phyloP scores from a whole-genome alignment of 2,113 vertebrate genomes.

The Connochaetes taurinus region DNA sequence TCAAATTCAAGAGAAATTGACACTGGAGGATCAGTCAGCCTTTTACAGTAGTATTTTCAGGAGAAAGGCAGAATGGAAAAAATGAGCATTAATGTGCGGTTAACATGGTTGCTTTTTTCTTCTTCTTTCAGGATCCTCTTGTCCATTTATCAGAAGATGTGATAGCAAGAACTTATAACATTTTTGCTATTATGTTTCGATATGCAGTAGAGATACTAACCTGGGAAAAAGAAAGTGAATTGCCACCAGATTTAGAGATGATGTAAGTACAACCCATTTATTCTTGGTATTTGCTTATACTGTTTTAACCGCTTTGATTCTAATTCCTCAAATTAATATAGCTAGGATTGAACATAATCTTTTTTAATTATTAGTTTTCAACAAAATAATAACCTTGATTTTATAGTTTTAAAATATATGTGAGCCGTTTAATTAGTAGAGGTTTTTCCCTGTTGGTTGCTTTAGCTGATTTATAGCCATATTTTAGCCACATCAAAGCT shows the following conservation, averaged over 20 bases:
- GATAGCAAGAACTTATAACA: conserved; percentile 88
- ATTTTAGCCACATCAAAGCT: background rate
- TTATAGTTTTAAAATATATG: background rate
- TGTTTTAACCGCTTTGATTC: background rate
- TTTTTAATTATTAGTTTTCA: conserved; percentile 9
- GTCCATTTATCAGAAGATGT: conserved; percentile 90
- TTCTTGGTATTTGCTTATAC: background rate
- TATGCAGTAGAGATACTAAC: conserved; percentile 97
- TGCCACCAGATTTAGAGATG: conserved; percentile 89
- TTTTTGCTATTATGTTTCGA: conserved; percentile 92
- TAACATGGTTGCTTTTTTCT: background rate
- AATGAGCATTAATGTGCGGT: background rate
- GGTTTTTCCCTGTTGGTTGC: background rate
- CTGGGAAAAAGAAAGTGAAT: conserved; percentile 92
- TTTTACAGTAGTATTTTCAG: conserved; percentile 4
- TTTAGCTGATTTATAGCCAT: background rate
- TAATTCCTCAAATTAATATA: background rate
- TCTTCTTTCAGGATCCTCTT: conserved; percentile 87
- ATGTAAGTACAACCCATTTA: conserved; percentile 80
- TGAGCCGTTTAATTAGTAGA: background rate
- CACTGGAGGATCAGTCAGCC: background rate
- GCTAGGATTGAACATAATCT: background rate
- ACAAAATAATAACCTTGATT: background rate
- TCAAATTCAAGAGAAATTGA: background rate
- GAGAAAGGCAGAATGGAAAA: background rate